Base-by-base conservation (phyloP, 1,140 invertebrate genomes). In the Chironomus striatipennis region DNA sequence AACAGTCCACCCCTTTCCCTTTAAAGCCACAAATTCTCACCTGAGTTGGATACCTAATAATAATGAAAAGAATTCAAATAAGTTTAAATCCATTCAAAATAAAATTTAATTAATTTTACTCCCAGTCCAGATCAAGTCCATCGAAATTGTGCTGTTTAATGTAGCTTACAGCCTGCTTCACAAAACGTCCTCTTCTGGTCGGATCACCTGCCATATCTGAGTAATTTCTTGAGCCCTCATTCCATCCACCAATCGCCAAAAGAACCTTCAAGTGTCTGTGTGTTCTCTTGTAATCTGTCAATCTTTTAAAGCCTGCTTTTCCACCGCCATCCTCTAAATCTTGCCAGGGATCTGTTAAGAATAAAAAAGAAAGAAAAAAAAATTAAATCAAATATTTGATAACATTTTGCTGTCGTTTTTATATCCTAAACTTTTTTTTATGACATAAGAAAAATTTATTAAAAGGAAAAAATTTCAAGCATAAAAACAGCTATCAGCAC, bases 171-270 rank as follows among this genome's bases (percentile, higher is more conserved):
- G 80, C 80, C 74, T 82, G 81, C 74, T 82, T 80, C 2, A 83
- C 81, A 78, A 95, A 95, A 24, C 78, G 83, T 7, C 82, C 80
- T 75, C 93, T 86, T 7, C 82, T 81, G 3, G 82, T 79, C 0
- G 85, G 79, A 74, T 86, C 85, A 7, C 85, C 83, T 0, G 90
- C 91, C 85, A 96, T 86, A 0, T 81, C 83, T 0, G 93, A 95
- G 80, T 93, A 96, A 78, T 93, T 93, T 18, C 79, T 78, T 0
- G 91, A 93, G 0, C 92, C 93, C 82, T 95, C 92, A 78, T 93
- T 94, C 93, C 93, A 95, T 1, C 94, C 94, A 0, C 94, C 94
- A 57, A 96, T 90, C 8, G 92, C 93, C 2, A 96, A 77, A 1
- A 89, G 87, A 1, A 93, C 80, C 81, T 93, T 94, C 4, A 96